phyloP scores from a whole-genome alignment of 2,113 vertebrate genomes.

The Dicentrarchus labrax region DNA sequence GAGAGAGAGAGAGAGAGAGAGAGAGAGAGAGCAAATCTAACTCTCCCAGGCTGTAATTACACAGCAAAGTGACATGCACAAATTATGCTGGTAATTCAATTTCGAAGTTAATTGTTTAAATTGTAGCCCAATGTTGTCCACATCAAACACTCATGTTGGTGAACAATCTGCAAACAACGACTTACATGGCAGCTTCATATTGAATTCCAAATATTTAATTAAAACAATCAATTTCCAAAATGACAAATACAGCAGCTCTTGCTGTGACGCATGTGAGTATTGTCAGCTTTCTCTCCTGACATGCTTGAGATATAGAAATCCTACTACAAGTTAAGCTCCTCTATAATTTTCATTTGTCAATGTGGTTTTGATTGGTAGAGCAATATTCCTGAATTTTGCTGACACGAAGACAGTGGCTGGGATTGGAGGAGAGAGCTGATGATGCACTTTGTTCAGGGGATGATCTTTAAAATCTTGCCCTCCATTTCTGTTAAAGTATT shows the following conservation, averaged over 20 bases:
- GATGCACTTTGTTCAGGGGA: constrained; percentile 56
- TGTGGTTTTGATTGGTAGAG: constrained; percentile 51
- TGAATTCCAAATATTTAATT: constrained; percentile 50
- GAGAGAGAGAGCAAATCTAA: not conserved
- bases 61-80: constrained; percentile 25
- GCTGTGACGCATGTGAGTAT: constrained; percentile 24
- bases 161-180: constrained; percentile 28
- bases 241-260: constrained; percentile 20
- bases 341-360: constrained; percentile 43
- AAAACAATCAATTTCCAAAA: constrained; percentile 33
- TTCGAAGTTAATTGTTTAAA: constrained; percentile 34
- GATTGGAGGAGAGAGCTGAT: constrained; percentile 50
- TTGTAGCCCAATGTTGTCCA: constrained; percentile 15
- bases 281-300: constrained; percentile 10
- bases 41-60: constrained; percentile 27
- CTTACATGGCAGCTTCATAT: constrained; percentile 19
- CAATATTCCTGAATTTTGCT: constrained; percentile 51
- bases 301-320: constrained; percentile 26
- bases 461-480: constrained; percentile 40
- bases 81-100: constrained; percentile 24
- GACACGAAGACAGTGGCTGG: constrained; percentile 51
- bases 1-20: constrained; percentile 27
- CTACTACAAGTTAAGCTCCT: not conserved
- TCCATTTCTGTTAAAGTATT: constrained; percentile 16
- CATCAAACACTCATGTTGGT: constrained; percentile 9